Conservation (phyloP, 2,113 vertebrate genomes). For the Mungos mungo region DNA sequence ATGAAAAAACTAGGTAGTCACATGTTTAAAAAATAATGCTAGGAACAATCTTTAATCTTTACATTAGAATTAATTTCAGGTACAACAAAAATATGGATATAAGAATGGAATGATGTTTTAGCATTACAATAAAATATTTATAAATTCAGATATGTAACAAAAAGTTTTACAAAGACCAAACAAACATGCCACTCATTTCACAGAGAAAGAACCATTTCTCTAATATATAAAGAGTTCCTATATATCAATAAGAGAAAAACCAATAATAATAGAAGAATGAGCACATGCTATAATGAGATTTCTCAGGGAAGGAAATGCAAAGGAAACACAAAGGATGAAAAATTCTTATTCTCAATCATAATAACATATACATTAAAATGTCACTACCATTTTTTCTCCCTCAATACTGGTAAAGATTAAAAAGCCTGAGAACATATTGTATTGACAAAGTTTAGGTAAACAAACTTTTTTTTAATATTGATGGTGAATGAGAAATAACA, state of each 20-base stretch:
- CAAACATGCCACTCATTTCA: neutral
- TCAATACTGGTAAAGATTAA: neutral
- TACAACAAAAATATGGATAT: neutral
- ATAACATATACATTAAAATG: slow-evolving; percentile 5
- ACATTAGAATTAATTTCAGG: neutral
- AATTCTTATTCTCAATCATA: neutral
- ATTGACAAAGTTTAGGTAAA: neutral
- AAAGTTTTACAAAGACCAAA: neutral
- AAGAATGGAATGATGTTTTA: neutral
- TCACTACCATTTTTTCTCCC: neutral
- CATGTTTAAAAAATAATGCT: neutral
- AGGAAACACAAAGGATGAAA: neutral
- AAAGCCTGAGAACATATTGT: neutral
- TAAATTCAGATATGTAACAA: neutral
- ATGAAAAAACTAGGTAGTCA: neutral
- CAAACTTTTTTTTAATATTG: neutral
- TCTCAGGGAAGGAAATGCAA: neutral
- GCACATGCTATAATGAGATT: neutral
- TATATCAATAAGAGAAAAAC: neutral
- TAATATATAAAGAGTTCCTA: neutral
- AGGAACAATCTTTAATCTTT: neutral
- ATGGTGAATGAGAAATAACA: neutral
- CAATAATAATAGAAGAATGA: neutral
- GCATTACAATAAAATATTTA: neutral
- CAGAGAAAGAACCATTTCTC: neutral